phyloP scores from a whole-genome alignment of 2,888 invertebrate species.

The Slavum lentiscoides region DNA sequence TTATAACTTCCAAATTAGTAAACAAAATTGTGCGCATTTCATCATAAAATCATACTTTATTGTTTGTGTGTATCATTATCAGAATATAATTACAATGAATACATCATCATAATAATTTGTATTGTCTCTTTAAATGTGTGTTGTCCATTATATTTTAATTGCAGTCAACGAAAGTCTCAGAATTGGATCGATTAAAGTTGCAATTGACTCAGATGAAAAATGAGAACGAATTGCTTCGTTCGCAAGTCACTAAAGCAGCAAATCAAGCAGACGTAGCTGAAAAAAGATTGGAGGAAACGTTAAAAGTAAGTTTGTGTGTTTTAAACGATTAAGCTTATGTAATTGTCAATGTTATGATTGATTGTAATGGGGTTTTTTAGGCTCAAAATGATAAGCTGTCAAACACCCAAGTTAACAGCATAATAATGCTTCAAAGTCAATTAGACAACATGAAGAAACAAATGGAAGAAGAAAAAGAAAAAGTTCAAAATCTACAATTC shows the following conservation, averaged over 20 bases:
- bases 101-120: background rate
- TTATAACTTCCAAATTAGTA: too few relatives aligned
- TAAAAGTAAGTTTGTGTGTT: slow-evolving; percentile 60
- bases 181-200: slow-evolving; percentile 32
- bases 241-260: slow-evolving; percentile 83
- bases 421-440: slow-evolving; percentile 20
- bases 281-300: slow-evolving; percentile 65
- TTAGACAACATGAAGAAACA: slow-evolving; percentile 58
- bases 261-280: slow-evolving; percentile 80
- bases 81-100: background rate
- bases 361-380: slow-evolving; percentile 55
- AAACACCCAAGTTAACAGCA: slow-evolving; percentile 1
- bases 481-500: slow-evolving; percentile 87
- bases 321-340: background rate
- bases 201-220: slow-evolving; percentile 71
- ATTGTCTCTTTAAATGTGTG: background rate
- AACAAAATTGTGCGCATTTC: too few relatives aligned
- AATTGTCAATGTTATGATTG: background rate
- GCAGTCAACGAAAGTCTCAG: slow-evolving; percentile 29
- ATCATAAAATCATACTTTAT: background rate
- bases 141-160: background rate
- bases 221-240: slow-evolving; percentile 87
- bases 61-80: slow-evolving; percentile 13
- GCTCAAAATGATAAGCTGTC: background rate
- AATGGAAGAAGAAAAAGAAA: slow-evolving; percentile 77